Conservation (phyloP, 2,797 vertebrate genomes). For the Carcharodon carcharias region DNA sequence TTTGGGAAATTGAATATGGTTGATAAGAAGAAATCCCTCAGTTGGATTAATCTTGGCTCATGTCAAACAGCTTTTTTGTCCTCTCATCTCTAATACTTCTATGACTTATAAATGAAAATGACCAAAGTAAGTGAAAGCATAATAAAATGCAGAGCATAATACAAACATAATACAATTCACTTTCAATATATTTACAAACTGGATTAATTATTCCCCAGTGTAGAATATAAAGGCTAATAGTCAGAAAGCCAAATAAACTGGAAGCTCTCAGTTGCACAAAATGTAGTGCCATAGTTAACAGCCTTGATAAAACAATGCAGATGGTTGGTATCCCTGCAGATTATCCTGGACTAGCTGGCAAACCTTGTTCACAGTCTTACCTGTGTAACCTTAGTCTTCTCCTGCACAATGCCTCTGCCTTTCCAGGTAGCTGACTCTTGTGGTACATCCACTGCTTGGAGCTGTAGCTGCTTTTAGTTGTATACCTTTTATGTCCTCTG, state of each 20-base stretch:
- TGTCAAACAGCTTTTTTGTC: background rate
- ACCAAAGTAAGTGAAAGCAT: background rate
- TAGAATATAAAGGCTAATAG: background rate
- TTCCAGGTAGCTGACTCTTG: background rate
- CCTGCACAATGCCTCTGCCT: background rate
- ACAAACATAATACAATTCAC: background rate
- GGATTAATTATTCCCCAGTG: background rate
- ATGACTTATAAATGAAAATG: background rate
- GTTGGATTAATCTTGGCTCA: background rate
- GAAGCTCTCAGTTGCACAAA: background rate
- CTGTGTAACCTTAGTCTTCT: background rate
- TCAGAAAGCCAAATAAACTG: background rate
- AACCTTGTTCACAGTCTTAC: background rate
- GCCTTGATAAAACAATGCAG: background rate
- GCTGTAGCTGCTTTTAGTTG: background rate
- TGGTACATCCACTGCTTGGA: background rate
- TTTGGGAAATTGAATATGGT: too few species aligned
- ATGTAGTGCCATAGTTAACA: background rate
- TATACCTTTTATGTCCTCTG: background rate
- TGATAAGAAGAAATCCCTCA: background rate
- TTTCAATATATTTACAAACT: background rate
- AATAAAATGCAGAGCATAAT: background rate
- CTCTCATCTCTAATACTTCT: background rate
- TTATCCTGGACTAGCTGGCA: background rate
- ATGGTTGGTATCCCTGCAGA: background rate